Percentiles rank a stretch among this genome's conserved stretches.
phyloP scores from a whole-genome alignment of 2,888 invertebrate genomes.

The Tetropium fuscum region DNA sequence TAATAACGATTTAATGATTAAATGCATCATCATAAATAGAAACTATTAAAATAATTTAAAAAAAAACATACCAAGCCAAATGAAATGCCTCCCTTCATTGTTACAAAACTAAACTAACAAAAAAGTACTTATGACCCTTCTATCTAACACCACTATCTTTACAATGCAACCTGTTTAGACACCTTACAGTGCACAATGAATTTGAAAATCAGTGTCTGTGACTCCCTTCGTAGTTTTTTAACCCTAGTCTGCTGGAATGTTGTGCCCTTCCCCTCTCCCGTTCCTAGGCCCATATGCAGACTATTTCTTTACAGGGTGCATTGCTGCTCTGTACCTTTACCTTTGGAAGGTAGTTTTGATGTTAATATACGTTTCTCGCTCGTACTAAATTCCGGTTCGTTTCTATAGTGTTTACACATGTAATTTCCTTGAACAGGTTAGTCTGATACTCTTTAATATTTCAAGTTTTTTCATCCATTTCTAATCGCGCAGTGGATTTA shows the following conservation, averaged over 20 bases:
- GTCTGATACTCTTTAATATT: constrained; percentile 29
- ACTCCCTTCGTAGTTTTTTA: constrained; percentile 65
- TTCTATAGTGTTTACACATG: constrained; percentile 23
- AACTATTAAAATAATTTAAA: not conserved
- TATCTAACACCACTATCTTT: constrained; percentile 29
- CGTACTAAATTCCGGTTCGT: constrained; percentile 7
- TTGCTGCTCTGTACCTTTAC: constrained; percentile 28
- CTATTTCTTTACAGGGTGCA: constrained; percentile 37
- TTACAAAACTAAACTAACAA: constrained; percentile 15
- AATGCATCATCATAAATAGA: no score
- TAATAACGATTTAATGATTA: no score
- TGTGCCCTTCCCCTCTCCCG: constrained; percentile 43
- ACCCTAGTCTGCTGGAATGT: constrained; percentile 62
- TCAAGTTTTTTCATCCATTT: constrained; percentile 30
- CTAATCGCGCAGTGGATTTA: constrained; percentile 1
- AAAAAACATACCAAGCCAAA: constrained; percentile 14
- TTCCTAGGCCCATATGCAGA: constrained; percentile 18
- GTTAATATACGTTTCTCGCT: constrained; percentile 7
- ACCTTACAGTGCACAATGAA: constrained; percentile 53
- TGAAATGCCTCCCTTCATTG: constrained; percentile 8
- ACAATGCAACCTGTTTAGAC: constrained; percentile 53
- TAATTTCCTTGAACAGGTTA: constrained; percentile 20
- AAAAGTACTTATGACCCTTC: constrained; percentile 18
- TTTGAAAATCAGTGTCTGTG: constrained; percentile 63
- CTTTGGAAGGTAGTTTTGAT: constrained; percentile 35